phyloP scores from a whole-genome alignment of 2,888 invertebrate species.

The Hoplodrina ambigua region DNA sequence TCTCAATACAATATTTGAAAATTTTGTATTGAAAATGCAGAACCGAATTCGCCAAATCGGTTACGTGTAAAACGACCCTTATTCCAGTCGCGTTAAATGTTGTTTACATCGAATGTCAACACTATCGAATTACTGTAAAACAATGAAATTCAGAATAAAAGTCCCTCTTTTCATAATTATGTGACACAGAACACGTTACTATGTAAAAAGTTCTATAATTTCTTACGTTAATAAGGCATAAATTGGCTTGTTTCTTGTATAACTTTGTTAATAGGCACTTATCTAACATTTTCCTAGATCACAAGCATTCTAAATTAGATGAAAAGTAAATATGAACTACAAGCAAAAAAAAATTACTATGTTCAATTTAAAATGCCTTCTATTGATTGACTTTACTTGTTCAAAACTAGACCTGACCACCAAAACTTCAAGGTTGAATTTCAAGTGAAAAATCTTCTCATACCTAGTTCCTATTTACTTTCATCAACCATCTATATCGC shows the following conservation, averaged over 20 bases:
- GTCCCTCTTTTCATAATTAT: not conserved
- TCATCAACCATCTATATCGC: slow-evolving; percentile 16
- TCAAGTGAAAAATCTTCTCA: not conserved
- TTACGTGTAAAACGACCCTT: too few relatives aligned
- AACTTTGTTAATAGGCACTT: slow-evolving; percentile 35
- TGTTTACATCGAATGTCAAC: not conserved
- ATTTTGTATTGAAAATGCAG: too few relatives aligned
- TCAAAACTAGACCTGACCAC: not conserved
- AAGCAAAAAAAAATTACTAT: not conserved
- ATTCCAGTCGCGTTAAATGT: not conserved
- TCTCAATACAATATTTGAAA: too few relatives aligned
- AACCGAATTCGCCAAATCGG: too few relatives aligned
- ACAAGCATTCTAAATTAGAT: slow-evolving; percentile 16
- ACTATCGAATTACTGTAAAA: not conserved
- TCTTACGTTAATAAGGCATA: slow-evolving; percentile 16
- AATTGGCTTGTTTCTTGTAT: slow-evolving; percentile 4
- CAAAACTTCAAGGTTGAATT: not conserved
- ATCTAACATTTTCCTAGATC: slow-evolving; percentile 30
- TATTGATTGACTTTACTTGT: not conserved
- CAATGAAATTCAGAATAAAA: not conserved
- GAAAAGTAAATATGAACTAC: slow-evolving; percentile 3
- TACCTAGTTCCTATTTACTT: not conserved
- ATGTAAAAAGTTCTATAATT: not conserved
- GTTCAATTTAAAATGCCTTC: not conserved
- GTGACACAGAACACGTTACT: not conserved